phyloP scores from a whole-genome alignment of 2,888 invertebrate species.

The Eurytoma adleriae region DNA sequence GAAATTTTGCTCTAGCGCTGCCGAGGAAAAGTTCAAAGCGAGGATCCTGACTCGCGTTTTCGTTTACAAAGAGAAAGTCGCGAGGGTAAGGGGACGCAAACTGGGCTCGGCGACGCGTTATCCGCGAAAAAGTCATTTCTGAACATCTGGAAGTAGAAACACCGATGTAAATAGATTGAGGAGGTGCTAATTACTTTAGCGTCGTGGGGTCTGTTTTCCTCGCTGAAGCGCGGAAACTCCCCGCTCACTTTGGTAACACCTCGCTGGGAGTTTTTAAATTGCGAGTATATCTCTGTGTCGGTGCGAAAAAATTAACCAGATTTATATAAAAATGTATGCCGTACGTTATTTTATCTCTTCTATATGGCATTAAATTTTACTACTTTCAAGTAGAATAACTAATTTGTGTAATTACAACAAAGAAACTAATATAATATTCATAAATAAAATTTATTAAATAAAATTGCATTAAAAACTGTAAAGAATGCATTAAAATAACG shows the following conservation, averaged over 20 bases:
- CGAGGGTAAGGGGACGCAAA: neutral
- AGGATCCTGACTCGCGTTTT: neutral
- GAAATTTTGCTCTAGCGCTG: constrained; percentile 20
- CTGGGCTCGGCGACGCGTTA: neutral
- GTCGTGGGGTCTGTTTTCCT: neutral
- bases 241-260: too few species aligned
- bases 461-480: too few species aligned
- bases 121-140: constrained; percentile 38
- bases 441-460: too few species aligned
- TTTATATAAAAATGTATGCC: too few species aligned
- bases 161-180: constrained; percentile 27
- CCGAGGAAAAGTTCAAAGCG: constrained; percentile 42
- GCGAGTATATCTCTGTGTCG: too few species aligned
- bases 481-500: neutral
- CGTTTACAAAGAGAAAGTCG: constrained; percentile 46
- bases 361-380: too few species aligned
- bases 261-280: too few species aligned
- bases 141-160: constrained; percentile 27
- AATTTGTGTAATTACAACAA: too few species aligned
- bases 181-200: constrained; percentile 19
- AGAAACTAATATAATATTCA: too few species aligned
- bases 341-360: too few species aligned
- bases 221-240: neutral
- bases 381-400: too few species aligned
- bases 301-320: too few species aligned